These are phyloP conservation scores for Triplophysa siluroides DNA, from an alignment of 2,113 vertebrate genomes.

Conservation along the genomic window DNA sequence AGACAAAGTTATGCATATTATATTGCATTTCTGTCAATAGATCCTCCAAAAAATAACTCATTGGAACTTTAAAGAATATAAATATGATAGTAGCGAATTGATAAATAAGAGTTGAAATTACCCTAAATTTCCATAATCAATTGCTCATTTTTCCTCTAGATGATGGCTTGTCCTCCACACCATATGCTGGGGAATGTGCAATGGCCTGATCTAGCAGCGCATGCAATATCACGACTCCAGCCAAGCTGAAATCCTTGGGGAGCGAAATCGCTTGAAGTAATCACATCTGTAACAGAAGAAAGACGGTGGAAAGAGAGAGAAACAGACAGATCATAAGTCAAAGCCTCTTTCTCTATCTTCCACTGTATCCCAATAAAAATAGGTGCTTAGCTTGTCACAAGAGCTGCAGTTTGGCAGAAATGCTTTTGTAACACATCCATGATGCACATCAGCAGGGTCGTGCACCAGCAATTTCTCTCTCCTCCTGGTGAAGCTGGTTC, in stretches of 20 bases:
- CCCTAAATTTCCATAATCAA: background rate
- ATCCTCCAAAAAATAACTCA: too few relatives aligned
- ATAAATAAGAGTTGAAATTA: background rate
- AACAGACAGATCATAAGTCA: background rate
- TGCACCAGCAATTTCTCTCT: background rate
- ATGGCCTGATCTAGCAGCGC: too few relatives aligned
- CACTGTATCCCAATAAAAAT: background rate
- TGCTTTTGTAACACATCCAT: background rate
- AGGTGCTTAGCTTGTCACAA: background rate
- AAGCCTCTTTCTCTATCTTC: background rate
- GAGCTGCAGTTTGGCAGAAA: background rate
- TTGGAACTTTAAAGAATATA: too few relatives aligned
- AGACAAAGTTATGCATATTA: too few relatives aligned
- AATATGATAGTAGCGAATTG: background rate
- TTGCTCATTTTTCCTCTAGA: too few relatives aligned
- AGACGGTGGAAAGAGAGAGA: background rate
- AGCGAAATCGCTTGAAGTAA: background rate
- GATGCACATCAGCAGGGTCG: background rate
- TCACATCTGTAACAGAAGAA: background rate
- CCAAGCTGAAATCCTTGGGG: too few relatives aligned
- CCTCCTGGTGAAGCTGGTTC: background rate
- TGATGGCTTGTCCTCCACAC: too few relatives aligned
- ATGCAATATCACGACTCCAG: too few relatives aligned
- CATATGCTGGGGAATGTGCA: too few relatives aligned
- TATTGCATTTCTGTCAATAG: too few relatives aligned